A percentile compares a stretch with the other conserved stretches of the same genome.
Evolutionary conservation across 1,140 invertebrate species (phyloP).

Genomic region (Drosophila arizonae): DNA sequence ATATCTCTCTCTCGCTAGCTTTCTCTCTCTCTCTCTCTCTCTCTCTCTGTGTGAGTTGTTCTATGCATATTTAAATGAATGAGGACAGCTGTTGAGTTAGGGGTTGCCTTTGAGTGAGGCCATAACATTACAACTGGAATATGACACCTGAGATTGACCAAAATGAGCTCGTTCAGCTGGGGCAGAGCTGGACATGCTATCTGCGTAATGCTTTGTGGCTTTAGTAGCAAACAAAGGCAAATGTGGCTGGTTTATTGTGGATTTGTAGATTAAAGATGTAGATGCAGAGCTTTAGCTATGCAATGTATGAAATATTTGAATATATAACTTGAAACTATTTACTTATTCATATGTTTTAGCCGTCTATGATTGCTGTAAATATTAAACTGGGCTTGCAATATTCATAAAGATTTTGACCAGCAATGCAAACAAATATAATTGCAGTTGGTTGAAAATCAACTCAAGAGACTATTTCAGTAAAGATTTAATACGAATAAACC

Average conservation of each 20-base stretch:
- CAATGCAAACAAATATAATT: too few relatives aligned
- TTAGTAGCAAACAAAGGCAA: constrained; percentile 13
- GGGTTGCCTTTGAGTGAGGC: constrained; percentile 12
- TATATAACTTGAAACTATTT: background rate
- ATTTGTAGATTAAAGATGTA: background rate
- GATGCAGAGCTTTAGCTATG: too few relatives aligned
- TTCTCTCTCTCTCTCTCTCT: background rate
- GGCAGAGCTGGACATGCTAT: background rate
- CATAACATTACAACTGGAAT: constrained; percentile 53
- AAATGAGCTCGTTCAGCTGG: constrained; percentile 24
- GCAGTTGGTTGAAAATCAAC: too few relatives aligned
- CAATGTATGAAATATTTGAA: too few relatives aligned
- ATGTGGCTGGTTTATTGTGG: background rate
- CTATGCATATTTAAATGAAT: constrained; percentile 59
- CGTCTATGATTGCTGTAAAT: too few relatives aligned
- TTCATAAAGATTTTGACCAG: too few relatives aligned
- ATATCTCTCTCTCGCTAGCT: too few relatives aligned
- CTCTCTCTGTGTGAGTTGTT: constrained; percentile 13
- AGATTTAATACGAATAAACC: too few relatives aligned
- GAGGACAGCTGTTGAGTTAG: constrained; percentile 24
- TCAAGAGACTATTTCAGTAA: too few relatives aligned
- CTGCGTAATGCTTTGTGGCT: constrained; percentile 19
- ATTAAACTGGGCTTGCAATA: too few relatives aligned
- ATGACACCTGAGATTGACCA: constrained; percentile 60
- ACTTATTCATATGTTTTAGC: too few relatives aligned